Percentiles rank a stretch among this genome's conserved stretches.
Conservation (phyloP, 2,113 vertebrate genomes). For the Rhynchopsitta pachyrhyncha region DNA sequence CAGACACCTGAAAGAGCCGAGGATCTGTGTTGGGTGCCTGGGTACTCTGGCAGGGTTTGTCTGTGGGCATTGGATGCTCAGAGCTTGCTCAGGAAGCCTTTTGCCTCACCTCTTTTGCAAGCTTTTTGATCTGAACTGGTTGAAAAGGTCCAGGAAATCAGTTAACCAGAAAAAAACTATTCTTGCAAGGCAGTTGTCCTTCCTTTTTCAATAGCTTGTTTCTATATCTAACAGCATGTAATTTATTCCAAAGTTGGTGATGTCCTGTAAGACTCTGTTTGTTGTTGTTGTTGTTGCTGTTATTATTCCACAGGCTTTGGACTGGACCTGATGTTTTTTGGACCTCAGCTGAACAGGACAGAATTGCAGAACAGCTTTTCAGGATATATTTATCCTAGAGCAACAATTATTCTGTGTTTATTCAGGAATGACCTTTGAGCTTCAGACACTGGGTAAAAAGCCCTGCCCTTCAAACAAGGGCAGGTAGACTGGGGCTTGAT, state of each 20-base stretch:
- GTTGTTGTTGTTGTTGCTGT: neutral
- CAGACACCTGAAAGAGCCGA: neutral
- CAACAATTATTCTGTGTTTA: neutral
- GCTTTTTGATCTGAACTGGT: neutral
- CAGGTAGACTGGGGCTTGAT: neutral
- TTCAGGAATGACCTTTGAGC: neutral
- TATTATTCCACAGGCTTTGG: neutral
- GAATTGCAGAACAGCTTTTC: neutral
- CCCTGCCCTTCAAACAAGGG: neutral
- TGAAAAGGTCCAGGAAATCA: neutral
- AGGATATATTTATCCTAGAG: neutral
- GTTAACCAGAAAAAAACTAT: neutral
- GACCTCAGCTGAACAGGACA: neutral
- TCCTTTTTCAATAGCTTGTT: neutral
- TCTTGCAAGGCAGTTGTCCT: neutral
- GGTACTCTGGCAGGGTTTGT: neutral
- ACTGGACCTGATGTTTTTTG: neutral
- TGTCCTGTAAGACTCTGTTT: neutral
- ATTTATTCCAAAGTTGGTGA: neutral
- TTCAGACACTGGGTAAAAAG: neutral
- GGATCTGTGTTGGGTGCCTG: neutral
- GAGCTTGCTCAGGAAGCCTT: neutral
- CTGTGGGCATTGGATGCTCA: neutral
- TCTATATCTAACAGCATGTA: neutral
- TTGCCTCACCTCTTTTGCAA: neutral